Base-by-base conservation (phyloP, 2,113 vertebrate species). In the Mixornis gularis region DNA sequence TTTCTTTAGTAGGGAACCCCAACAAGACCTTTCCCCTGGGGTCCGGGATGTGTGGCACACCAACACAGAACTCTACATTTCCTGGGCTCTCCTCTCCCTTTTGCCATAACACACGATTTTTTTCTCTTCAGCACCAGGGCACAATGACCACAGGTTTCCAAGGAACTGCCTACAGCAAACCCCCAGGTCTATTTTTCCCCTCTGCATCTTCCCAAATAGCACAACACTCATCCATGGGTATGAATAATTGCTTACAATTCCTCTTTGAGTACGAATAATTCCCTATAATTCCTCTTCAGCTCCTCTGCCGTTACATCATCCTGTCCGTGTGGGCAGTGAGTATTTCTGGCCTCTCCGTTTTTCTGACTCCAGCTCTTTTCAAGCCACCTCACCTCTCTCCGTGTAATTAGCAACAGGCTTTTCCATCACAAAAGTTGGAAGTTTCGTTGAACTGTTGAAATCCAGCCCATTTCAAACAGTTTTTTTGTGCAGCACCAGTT, bases 201-300 rank as follows among this genome's bases (percentile, higher is more conserved):
- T 60, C 64, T 5, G 0, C 48, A 55, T 81, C 78, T 78, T 84
- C 63, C 62, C 11, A 1, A 63, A 46, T 55, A 73, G 85, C 62
- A 55, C 55, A 80, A 51, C 40, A 7, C 43, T 62, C 73, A 82
- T 91, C 89, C 81, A 87, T 7, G 40, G 36, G 27, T 59, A 87
- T 85, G 82, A 94, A 81, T 93, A 89, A 93, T 93, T 71, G 70
- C 30, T 49, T 74, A 14, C 17, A 81, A 78, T 46, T 80, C 74
- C n/a, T 82, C 27, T 58, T 53, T 4, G 3, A 81, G 32, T 18
- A 60, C 7, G 36, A 91, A 78, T 91, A 94, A 94, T 89, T 78
- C 87, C 60, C n/a, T 89, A 4, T 56, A 84, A 92, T 44, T 80
- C 69, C 36, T 89, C 48, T 56, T 76, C 2, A 0, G 20, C 68